Evolutionary conservation across 2,113 vertebrate species (phyloP).

Genomic region (Fukomys damarensis): DNA sequence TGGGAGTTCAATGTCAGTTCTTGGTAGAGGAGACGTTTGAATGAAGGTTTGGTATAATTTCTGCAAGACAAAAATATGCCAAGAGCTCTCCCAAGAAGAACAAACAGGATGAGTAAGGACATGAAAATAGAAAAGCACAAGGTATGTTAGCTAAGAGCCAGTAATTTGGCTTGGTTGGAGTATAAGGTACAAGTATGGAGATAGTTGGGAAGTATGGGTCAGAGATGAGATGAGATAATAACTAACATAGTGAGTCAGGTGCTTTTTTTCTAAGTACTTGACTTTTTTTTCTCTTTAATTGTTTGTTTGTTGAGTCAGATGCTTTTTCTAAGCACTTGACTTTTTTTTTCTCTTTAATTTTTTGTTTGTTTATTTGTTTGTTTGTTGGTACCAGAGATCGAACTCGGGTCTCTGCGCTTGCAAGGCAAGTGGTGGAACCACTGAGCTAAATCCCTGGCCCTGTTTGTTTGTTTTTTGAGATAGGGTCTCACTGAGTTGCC

Average conservation of each 20-base stretch:
- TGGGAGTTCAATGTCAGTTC: neutral
- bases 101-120: neutral
- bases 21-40: neutral
- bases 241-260: neutral
- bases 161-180: neutral
- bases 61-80: neutral
- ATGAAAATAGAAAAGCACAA: slow-evolving; percentile 26
- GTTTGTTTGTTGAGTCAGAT: neutral
- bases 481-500: neutral
- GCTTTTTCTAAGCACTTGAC: slow-evolving; percentile 3
- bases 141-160: slow-evolving; percentile 4
- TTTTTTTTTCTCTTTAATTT: neutral
- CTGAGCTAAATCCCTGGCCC: too few species aligned
- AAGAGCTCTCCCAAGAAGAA: slow-evolving; percentile 6
- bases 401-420: too few species aligned
- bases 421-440: too few species aligned
- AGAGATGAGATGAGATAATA: neutral
- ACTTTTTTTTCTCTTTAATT: neutral
- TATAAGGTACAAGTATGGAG: neutral
- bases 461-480: neutral
- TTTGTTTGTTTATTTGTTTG: neutral
- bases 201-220: neutral
- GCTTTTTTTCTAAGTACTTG: slow-evolving; percentile 9
- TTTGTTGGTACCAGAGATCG: neutral
- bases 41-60: slow-evolving; percentile 45